A percentile compares a stretch with the other conserved stretches of the same genome.
These are phyloP conservation scores for Agelas oroides DNA, from an alignment of 37 sponge, comb jelly and placozoan genomes.

Conservation along the genomic window DNA sequence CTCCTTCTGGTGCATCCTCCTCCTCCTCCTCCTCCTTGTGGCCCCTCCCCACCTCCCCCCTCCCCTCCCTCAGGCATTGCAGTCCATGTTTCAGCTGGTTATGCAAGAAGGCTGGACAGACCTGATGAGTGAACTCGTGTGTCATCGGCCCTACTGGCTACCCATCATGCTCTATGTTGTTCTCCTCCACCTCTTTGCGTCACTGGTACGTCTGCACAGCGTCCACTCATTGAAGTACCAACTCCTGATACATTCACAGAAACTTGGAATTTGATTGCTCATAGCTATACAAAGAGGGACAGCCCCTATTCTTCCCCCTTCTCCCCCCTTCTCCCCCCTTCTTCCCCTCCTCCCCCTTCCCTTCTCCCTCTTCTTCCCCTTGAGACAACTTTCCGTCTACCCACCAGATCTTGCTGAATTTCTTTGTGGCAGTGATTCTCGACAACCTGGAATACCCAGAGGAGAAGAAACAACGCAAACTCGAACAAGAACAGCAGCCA, in stretches of 20 bases:
- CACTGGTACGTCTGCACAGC: too few relatives aligned
- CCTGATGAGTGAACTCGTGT: constrained; percentile 70
- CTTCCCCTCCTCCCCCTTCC: too few relatives aligned
- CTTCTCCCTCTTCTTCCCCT: too few relatives aligned
- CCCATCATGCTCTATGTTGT: constrained; percentile 55
- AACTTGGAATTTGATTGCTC: too few relatives aligned
- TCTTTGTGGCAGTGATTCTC: constrained; percentile 78
- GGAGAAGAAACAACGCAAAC: constrained; percentile 49
- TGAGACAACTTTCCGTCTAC: too few relatives aligned
- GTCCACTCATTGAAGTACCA: too few relatives aligned
- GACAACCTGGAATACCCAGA: constrained; percentile 82
- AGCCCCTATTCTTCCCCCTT: too few relatives aligned
- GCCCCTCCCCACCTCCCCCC: neutral
- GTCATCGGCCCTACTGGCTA: constrained; percentile 24
- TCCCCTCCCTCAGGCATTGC: constrained; percentile 50
- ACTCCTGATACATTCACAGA: too few relatives aligned
- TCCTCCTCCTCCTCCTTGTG: neutral
- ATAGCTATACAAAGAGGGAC: too few relatives aligned
- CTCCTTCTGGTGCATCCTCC: too few relatives aligned
- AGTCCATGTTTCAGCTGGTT: constrained; percentile 79
- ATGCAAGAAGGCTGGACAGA: constrained; percentile 86
- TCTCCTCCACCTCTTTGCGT: constrained; percentile 66
- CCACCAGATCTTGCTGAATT: constrained; percentile 84
- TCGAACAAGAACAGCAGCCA: constrained; percentile 12
- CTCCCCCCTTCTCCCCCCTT: too few relatives aligned